These are phyloP conservation scores for Dione juno DNA, from an alignment of 2,888 invertebrate species.

Conservation along the genomic window DNA sequence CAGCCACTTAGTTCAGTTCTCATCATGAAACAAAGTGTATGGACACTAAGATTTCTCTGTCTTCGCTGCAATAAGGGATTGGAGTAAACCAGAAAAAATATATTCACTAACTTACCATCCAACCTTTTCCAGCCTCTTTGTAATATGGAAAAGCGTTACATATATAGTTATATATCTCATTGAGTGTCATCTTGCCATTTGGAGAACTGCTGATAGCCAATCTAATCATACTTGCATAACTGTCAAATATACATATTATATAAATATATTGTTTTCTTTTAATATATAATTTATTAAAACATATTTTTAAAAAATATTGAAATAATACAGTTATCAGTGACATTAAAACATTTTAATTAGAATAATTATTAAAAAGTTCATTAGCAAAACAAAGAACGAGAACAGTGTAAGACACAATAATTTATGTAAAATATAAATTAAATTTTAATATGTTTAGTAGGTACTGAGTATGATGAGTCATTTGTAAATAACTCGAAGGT, in stretches of 20 bases:
- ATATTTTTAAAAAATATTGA: background rate
- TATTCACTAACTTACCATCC: constrained; percentile 83
- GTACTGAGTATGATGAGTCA: constrained; percentile 40
- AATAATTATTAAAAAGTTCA: background rate
- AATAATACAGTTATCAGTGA: background rate
- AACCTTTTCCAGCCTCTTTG: constrained; percentile 87
- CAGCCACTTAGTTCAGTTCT: too few species aligned
- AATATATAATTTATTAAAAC: background rate
- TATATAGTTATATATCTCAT: constrained; percentile 89
- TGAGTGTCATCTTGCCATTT: constrained; percentile 88
- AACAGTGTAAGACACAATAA: background rate
- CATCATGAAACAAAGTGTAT: too few species aligned
- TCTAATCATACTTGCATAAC: constrained; percentile 88
- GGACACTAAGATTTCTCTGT: too few species aligned
- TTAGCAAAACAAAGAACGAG: constrained; percentile 13
- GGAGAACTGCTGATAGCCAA: constrained; percentile 87
- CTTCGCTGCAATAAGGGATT: too few species aligned
- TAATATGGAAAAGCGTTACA: constrained; percentile 88
- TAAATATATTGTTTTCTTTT: constrained; percentile 4
- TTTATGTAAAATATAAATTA: constrained; percentile 7
- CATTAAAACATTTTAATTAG: too few species aligned
- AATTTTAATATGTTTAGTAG: constrained; percentile 28
- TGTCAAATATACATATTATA: constrained; percentile 58
- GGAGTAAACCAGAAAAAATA: too few species aligned
- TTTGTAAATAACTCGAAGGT: constrained; percentile 49